These are phyloP conservation scores for Protonemura montana DNA, from an alignment of 2,888 invertebrate species.

Conservation along the genomic window DNA sequence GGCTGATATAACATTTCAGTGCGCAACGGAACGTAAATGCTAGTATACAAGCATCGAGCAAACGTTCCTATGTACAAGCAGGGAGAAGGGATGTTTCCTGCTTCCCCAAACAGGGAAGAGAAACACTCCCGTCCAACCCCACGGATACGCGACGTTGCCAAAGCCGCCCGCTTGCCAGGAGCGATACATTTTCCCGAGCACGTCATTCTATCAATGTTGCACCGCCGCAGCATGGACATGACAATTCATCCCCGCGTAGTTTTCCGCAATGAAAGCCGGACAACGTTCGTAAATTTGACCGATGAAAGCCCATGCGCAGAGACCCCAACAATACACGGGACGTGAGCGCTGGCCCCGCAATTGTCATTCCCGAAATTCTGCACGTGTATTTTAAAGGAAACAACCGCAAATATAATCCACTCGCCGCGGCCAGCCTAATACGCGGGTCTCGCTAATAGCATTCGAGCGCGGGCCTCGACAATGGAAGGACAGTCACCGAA, in stretches of 20 bases:
- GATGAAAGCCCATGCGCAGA: not conserved
- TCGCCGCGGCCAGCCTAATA: not conserved
- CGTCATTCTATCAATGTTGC: not conserved
- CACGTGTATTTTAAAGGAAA: not conserved
- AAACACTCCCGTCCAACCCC: not conserved
- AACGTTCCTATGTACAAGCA: not conserved
- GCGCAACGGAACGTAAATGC: not conserved
- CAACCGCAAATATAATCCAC: not conserved
- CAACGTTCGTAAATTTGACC: not conserved
- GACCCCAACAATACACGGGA: not conserved
- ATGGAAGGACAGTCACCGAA: not conserved
- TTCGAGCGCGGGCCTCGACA: not conserved
- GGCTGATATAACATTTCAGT: not conserved
- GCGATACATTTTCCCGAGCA: not conserved
- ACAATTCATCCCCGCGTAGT: not conserved
- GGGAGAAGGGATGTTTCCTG: not conserved
- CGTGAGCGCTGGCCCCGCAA: not conserved
- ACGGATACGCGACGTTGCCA: not conserved
- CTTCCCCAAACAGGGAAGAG: not conserved
- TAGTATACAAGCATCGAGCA: not conserved
- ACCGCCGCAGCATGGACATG: not conserved
- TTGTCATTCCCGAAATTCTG: not conserved
- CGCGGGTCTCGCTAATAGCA: not conserved
- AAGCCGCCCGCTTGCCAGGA: not conserved
- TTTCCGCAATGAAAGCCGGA: not conserved